phyloP scores from a whole-genome alignment of 1,140 invertebrate genomes.

The Vollenhovia emeryi region DNA sequence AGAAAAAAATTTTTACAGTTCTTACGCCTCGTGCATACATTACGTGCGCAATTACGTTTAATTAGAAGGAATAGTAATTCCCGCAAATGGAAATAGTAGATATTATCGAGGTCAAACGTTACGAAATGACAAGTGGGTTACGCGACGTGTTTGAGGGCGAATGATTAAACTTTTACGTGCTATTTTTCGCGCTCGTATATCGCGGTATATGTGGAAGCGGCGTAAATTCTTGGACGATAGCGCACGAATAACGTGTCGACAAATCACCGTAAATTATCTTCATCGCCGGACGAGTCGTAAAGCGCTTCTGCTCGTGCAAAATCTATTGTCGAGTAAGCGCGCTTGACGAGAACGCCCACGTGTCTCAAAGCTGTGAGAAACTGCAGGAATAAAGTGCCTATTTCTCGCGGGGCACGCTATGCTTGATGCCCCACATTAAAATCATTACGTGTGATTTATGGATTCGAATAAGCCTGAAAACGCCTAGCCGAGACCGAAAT shows the following conservation, averaged over 20 bases:
- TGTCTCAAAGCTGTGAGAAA: slow-evolving; percentile 22
- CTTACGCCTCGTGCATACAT: neutral
- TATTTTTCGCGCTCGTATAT: slow-evolving; percentile 40
- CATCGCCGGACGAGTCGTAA: slow-evolving; percentile 48
- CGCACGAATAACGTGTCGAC: slow-evolving; percentile 49
- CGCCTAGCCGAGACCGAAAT: neutral
- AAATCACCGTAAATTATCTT: slow-evolving; percentile 57
- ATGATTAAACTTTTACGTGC: slow-evolving; percentile 49
- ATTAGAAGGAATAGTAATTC: slow-evolving; percentile 4
- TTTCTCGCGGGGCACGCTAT: neutral
- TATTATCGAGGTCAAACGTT: neutral
- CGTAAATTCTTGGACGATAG: slow-evolving; percentile 49
- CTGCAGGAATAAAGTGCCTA: slow-evolving; percentile 33
- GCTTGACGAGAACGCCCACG: slow-evolving; percentile 45
- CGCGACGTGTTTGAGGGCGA: neutral
- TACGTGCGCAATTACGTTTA: neutral
- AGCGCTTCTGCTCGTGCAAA: slow-evolving; percentile 55
- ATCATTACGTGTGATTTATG: slow-evolving; percentile 55
- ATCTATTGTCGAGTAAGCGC: slow-evolving; percentile 60
- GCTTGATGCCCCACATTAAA: neutral
- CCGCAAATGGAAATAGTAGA: slow-evolving; percentile 20
- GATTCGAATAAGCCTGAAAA: slow-evolving; percentile 1
- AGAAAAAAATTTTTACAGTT: neutral
- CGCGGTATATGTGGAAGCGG: neutral
- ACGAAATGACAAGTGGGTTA: slow-evolving; percentile 8